These are phyloP conservation scores for Cladorhizidae sp. DNA, from an alignment of 37 sponge, comb jelly and placozoan genomes.

Conservation along the genomic window DNA sequence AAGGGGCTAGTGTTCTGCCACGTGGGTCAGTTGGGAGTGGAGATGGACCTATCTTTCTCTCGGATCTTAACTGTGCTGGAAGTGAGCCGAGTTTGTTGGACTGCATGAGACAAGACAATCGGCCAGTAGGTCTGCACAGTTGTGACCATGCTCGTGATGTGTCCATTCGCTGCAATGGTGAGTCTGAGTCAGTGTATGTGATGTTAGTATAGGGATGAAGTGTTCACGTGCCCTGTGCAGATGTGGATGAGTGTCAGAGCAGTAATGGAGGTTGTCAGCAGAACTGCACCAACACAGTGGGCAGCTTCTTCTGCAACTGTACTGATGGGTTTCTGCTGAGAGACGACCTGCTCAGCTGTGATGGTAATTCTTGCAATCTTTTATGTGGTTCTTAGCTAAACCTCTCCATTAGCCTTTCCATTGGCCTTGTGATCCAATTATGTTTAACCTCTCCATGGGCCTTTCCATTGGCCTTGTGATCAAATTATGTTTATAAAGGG, in stretches of 20 bases:
- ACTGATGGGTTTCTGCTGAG: slow-evolving; percentile 12
- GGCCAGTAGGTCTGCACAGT: slow-evolving; percentile 5
- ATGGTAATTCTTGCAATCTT: not conserved
- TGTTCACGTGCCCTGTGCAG: slow-evolving; percentile 24
- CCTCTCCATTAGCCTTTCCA: no score
- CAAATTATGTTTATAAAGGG: no score
- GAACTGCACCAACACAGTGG: slow-evolving; percentile 30
- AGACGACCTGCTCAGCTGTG: not conserved
- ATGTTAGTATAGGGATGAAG: not conserved
- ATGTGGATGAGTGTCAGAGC: slow-evolving; percentile 29
- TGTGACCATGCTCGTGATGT: slow-evolving; percentile 43
- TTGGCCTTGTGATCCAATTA: no score
- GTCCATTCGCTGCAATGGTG: slow-evolving; percentile 23
- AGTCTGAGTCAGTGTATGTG: not conserved
- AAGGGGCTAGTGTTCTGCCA: not conserved
- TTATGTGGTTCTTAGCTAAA: no score
- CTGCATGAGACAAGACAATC: not conserved
- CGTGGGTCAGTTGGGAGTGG: not conserved
- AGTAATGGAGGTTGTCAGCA: slow-evolving; percentile 42
- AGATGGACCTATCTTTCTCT: slow-evolving; percentile 33
- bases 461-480: no score
- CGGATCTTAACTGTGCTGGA: slow-evolving; percentile 19
- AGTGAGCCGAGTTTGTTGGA: slow-evolving; percentile 13
- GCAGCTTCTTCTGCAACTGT: slow-evolving; percentile 30
- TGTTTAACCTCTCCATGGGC: no score